A percentile compares a stretch with the other conserved stretches of the same genome.
Conservation (phyloP, 64 coral and sea anemone species). For the Pachyseris speciosa region DNA sequence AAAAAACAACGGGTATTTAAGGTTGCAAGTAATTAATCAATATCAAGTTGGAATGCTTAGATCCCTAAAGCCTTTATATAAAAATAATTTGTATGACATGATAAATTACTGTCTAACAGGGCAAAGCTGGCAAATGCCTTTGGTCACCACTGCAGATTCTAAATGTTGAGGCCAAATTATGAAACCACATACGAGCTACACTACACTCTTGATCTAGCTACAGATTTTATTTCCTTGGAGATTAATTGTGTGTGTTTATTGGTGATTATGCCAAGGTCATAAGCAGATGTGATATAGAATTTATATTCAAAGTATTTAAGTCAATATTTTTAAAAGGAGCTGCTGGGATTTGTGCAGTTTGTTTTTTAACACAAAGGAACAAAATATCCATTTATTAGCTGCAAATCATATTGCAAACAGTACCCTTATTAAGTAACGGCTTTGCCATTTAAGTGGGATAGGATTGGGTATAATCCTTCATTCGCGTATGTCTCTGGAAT, state of each 20-base stretch:
- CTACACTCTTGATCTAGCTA: too few relatives aligned
- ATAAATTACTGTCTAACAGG: not conserved
- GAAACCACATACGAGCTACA: too few relatives aligned
- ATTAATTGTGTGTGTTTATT: not conserved
- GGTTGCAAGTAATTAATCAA: not conserved
- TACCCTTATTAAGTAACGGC: too few relatives aligned
- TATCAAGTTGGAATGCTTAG: constrained; percentile 46
- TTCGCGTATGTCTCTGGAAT: not conserved
- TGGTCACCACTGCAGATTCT: too few relatives aligned
- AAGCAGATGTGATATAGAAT: not conserved
- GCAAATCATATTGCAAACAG: too few relatives aligned
- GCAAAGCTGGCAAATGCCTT: too few relatives aligned
- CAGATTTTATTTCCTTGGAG: not conserved
- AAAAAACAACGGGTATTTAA: constrained; percentile 2
- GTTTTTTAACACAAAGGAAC: not conserved
- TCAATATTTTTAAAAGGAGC: not conserved
- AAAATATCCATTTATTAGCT: not conserved
- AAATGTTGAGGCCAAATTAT: not conserved
- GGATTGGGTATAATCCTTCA: not conserved
- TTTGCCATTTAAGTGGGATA: too few relatives aligned
- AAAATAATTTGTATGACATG: not conserved
- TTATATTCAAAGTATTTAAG: not conserved
- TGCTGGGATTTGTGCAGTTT: not conserved
- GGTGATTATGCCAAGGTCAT: not conserved
- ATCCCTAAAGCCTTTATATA: not conserved